These are phyloP conservation scores for Eulemur rufifrons DNA, from an alignment of 2,113 vertebrate genomes.

Conservation along the genomic window DNA sequence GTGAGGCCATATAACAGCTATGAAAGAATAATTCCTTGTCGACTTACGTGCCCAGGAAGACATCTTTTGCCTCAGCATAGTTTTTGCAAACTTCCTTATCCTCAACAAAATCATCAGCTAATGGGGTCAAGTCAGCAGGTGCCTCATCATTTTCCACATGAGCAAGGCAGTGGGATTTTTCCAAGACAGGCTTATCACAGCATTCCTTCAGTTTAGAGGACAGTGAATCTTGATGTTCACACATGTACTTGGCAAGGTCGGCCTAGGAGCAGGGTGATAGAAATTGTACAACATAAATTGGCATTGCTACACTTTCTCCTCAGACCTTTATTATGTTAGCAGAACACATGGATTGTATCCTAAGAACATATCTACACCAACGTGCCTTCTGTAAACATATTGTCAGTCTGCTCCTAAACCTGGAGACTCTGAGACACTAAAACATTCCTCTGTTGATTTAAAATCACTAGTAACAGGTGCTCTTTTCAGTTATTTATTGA, in stretches of 20 bases:
- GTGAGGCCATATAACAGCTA: not conserved
- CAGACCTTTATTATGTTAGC: not conserved
- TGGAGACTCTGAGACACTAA: not conserved
- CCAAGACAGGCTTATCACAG: constrained; percentile 68
- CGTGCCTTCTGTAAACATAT: not conserved
- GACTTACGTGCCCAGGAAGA: constrained; percentile 82
- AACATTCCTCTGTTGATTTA: not conserved
- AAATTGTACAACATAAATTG: not conserved
- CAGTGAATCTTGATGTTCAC: constrained; percentile 72
- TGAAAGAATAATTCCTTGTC: accelerated
- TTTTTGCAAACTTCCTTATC: constrained; percentile 80
- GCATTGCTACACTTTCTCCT: not conserved
- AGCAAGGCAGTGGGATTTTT: constrained; percentile 71
- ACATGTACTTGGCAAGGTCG: constrained; percentile 46
- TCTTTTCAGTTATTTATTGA: not conserved
- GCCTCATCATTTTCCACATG: constrained; percentile 42
- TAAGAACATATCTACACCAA: not conserved
- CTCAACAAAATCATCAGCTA: constrained; percentile 57
- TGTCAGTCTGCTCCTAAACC: not conserved
- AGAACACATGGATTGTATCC: not conserved
- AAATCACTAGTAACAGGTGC: not conserved
- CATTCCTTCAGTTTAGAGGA: constrained; percentile 81
- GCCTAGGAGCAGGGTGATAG: constrained; percentile 63
- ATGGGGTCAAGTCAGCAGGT: constrained; percentile 57
- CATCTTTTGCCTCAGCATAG: constrained; percentile 66